These are phyloP conservation scores for Proales similis DNA, from an alignment of 1,140 invertebrate genomes.

Conservation along the genomic window DNA sequence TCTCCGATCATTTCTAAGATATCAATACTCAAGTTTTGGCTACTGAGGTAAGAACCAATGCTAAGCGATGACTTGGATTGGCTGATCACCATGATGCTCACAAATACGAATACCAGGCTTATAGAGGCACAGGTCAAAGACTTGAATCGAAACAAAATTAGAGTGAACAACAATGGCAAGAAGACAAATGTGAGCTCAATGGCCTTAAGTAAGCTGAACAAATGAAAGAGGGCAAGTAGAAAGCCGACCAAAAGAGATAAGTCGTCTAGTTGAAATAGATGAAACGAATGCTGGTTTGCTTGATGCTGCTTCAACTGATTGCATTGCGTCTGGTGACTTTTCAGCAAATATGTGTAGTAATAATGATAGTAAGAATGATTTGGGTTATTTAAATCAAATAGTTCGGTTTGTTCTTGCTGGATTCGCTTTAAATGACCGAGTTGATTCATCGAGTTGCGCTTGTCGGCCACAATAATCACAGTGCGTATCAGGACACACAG, in stretches of 20 bases:
- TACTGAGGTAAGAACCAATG: neutral
- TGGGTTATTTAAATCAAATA: neutral
- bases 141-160: slow-evolving; percentile 17
- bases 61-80: slow-evolving; percentile 2
- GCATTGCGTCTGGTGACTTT: slow-evolving; percentile 1
- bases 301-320: slow-evolving; percentile 35
- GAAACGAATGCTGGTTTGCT: slow-evolving; percentile 1
- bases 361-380: slow-evolving; percentile 27
- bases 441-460: slow-evolving; percentile 4
- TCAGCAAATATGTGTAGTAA: slow-evolving; percentile 11
- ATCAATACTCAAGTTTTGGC: neutral
- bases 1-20: neutral
- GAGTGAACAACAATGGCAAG: neutral
- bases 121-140: neutral
- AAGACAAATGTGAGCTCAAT: slow-evolving; percentile 22
- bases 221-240: slow-evolving; percentile 16
- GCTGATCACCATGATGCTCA: slow-evolving; percentile 2
- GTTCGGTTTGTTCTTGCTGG: slow-evolving; percentile 2
- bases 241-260: slow-evolving; percentile 4
- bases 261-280: slow-evolving; percentile 31
- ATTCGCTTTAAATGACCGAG: slow-evolving; percentile 15
- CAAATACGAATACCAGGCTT: neutral
- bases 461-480: neutral
- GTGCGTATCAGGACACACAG: neutral
- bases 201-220: slow-evolving; percentile 1